phyloP scores from a whole-genome alignment of 2,888 invertebrate genomes.

The Zaprionus obscuricornis region DNA sequence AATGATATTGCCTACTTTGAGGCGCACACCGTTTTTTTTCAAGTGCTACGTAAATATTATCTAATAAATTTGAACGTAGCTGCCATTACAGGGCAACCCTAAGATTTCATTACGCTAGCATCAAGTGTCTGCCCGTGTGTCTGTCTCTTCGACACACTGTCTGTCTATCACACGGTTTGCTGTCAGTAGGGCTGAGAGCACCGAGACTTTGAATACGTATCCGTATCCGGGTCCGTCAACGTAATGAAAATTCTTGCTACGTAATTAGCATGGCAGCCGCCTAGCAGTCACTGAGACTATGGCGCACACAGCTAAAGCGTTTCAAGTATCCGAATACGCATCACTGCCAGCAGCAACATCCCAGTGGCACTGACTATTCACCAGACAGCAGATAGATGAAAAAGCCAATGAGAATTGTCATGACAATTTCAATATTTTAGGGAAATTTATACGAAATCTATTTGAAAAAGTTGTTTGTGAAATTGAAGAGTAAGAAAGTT shows the following conservation, averaged over 20 bases:
- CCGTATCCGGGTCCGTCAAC: conserved; percentile 33
- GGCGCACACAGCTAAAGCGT: conserved; percentile 23
- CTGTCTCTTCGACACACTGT: background rate
- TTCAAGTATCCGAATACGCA: conserved; percentile 52
- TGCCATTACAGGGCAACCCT: conserved; percentile 49
- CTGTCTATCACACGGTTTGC: no score
- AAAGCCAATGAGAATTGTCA: no score
- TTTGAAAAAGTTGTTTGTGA: no score
- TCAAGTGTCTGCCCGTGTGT: conserved; percentile 41
- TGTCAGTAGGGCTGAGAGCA: no score
- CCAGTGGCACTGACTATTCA: no score
- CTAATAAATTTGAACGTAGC: conserved; percentile 76
- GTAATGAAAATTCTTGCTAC: conserved; percentile 56
- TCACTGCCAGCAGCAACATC: no score
- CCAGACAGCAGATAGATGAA: no score
- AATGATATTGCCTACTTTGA: conserved; percentile 49
- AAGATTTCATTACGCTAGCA: conserved; percentile 74
- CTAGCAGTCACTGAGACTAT: conserved; percentile 2
- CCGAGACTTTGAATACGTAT: no score
- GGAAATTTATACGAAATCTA: no score
- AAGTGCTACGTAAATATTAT: conserved; percentile 78
- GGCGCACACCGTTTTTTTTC: conserved; percentile 53
- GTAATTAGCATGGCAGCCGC: conserved; percentile 70
- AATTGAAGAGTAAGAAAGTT: no score
- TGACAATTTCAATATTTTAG: no score